phyloP scores from a whole-genome alignment of 2,797 vertebrate genomes.

The Cichlasoma orientale region DNA sequence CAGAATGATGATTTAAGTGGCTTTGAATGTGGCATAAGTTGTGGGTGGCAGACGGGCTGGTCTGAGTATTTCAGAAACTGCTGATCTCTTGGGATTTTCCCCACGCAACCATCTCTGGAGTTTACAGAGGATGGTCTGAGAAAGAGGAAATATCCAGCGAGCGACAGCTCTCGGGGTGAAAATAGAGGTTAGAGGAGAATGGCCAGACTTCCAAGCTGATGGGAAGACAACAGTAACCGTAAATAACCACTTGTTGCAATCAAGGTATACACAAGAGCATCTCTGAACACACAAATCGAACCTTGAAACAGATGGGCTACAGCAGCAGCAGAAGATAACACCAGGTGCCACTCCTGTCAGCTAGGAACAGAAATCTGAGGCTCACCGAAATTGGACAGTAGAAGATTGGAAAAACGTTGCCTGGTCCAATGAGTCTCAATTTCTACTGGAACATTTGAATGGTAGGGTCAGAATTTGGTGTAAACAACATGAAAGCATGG shows the following conservation, averaged over 20 bases:
- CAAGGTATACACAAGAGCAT: no score
- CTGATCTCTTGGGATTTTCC: background rate
- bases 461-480: background rate
- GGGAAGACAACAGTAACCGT: background rate
- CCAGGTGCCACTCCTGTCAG: background rate
- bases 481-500: no score
- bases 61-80: background rate
- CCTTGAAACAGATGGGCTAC: no score
- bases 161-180: no score
- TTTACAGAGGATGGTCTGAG: no score
- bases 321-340: background rate
- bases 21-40: background rate
- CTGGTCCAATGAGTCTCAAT: background rate
- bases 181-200: no score
- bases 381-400: background rate
- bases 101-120: no score
- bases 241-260: no score
- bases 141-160: no score
- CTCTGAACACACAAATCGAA: no score
- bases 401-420: fast-evolving
- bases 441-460: background rate
- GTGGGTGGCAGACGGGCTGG: background rate
- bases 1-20: background rate
- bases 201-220: background rate
- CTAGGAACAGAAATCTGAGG: background rate